Evolutionary conservation across 53 echinoderm and acorn worm genomes (phyloP), one percentile per base, ranked within the genome.

Genomic region (Echinometra lucunter): DNA sequence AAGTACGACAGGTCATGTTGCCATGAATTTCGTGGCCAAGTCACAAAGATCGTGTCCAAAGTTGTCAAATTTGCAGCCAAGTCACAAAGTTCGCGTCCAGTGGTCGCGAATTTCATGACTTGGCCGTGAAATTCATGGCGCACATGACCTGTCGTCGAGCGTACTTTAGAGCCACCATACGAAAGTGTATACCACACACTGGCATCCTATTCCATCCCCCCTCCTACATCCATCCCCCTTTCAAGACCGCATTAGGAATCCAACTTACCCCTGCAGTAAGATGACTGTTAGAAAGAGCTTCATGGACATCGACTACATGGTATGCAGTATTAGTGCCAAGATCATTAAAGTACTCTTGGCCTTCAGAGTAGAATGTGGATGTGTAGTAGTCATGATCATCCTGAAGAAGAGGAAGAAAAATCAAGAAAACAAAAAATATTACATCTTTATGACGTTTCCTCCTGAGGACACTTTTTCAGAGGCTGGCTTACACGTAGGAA

Each of bases 321-420:
- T 49, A 85, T 8, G 49, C 3, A 4, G 44, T 66, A 18, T 37
- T 66, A 38, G 0, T 1, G 69, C 9, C 30, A 19, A 91, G 66
- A 40, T 91, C 42, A 28, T 38, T 28, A 63, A 70, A 91, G 27
- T 91, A 91, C 8, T 69, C 66, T n/a, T 45, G 91, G 11, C 91
- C 91, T 23, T 44, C 21, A 0, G 91, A 44, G 30, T 67, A 63
- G 70, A 91, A 91, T 28, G 27, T 45, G 34, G 91, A 91, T 23
- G n/a, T 91, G 91, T 91, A 91, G 91, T 91, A 91, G 38, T 66
- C 66, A 45, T 91, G 91, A 45, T 91, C 45, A 91, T 91, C 91
- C 91, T 91, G 17, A 4, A 88, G 16, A 63, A 21, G 21, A 23
- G 16, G 63, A 63, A 21, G 38, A 60, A 8, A 90, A 19, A 58